These are phyloP conservation scores for Oncorhynchus masou DNA, from an alignment of 2,113 vertebrate genomes.

Conservation along the genomic window DNA sequence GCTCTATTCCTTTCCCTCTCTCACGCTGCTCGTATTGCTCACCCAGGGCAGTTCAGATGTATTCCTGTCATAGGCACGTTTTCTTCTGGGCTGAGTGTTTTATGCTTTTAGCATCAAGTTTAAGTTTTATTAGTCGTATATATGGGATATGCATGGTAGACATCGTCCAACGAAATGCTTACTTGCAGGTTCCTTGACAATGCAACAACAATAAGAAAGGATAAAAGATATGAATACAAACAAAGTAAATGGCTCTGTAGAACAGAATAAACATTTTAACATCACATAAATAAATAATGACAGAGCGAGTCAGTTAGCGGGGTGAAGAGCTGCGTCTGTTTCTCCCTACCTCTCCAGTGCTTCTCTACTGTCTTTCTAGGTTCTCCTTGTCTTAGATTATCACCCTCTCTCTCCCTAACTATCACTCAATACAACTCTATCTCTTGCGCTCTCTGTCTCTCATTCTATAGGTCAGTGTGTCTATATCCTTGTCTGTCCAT, in stretches of 20 bases:
- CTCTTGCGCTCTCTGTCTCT: background rate
- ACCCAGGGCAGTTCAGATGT: constrained; percentile 3
- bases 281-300: constrained; percentile 12
- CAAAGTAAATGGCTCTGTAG: too few species aligned
- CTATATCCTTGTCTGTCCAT: constrained; percentile 17
- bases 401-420: background rate
- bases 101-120: background rate
- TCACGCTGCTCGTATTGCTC: background rate
- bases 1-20: background rate
- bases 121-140: too few species aligned
- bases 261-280: background rate
- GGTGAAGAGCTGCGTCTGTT: background rate
- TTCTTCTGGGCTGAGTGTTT: constrained; percentile 4
- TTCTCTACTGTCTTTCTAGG: too few species aligned
- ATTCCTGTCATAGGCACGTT: background rate
- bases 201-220: too few species aligned
- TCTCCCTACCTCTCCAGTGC: background rate
- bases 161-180: too few species aligned
- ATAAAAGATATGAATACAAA: too few species aligned
- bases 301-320: background rate
- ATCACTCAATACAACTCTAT: background rate
- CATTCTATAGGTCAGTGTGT: background rate
- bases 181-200: too few species aligned
- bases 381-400: background rate
- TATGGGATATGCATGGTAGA: too few species aligned